These are phyloP conservation scores for Falco rusticolus DNA, from an alignment of 2,797 vertebrate genomes.

Conservation along the genomic window DNA sequence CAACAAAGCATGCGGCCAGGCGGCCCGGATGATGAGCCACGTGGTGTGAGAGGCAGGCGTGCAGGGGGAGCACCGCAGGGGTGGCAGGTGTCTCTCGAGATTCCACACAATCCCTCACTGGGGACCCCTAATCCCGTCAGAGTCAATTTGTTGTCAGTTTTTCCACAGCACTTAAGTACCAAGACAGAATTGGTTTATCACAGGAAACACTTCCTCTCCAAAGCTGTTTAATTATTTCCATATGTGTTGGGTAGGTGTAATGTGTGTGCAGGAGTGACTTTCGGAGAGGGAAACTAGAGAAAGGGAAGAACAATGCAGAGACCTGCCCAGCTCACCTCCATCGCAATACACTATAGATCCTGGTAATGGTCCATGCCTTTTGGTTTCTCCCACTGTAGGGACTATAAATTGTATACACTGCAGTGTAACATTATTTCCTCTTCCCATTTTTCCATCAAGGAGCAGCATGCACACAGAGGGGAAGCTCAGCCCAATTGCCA, in stretches of 20 bases:
- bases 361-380: background rate
- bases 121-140: conserved; percentile 7
- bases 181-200: conserved; percentile 19
- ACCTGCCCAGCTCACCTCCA: background rate
- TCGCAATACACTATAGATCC: background rate
- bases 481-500: background rate
- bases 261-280: background rate
- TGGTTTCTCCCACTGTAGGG: background rate
- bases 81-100: background rate
- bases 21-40: background rate
- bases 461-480: background rate
- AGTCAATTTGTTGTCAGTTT: conserved; percentile 8
- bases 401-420: background rate
- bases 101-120: background rate
- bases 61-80: fast-evolving
- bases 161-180: background rate
- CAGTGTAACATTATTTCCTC: background rate
- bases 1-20: background rate
- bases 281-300: background rate
- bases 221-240: conserved; percentile 7
- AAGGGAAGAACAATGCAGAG: background rate
- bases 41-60: fast-evolving
- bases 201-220: background rate
- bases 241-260: background rate
- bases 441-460: background rate